Conservation (phyloP, 1,140 invertebrate genomes). For the Papilio aristodemus region DNA sequence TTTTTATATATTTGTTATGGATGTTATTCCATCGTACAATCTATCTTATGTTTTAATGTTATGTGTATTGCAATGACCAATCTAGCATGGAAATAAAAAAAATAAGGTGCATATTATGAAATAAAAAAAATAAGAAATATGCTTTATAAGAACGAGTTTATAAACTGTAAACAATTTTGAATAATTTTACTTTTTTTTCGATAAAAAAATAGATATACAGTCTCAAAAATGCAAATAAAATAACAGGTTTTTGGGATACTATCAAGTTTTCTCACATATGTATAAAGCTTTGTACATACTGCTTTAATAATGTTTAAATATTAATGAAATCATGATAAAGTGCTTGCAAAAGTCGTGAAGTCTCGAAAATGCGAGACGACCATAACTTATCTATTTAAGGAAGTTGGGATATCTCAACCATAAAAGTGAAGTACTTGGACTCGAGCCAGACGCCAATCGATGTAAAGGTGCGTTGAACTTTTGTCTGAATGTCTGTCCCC, state of each 20-base stretch:
- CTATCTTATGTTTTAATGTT: neutral
- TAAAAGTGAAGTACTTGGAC: constrained; percentile 72
- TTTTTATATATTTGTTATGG: neutral
- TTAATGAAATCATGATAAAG: constrained; percentile 3
- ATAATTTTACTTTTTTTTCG: no score
- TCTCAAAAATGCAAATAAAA: no score
- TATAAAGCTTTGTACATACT: no score
- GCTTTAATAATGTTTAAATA: no score
- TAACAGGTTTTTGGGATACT: no score
- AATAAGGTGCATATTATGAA: no score
- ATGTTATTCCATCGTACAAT: neutral
- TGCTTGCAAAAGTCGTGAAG: constrained; percentile 30
- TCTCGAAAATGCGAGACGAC: constrained; percentile 30
- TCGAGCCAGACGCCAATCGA: constrained; percentile 63
- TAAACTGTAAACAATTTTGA: no score
- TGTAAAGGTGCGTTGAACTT: constrained; percentile 69
- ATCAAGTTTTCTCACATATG: no score
- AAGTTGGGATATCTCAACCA: constrained; percentile 61
- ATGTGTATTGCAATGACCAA: neutral
- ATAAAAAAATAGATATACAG: no score
- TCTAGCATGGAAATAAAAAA: neutral
- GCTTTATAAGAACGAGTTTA: no score
- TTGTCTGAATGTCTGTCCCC: constrained; percentile 46
- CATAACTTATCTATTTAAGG: constrained; percentile 71
- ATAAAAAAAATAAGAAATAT: no score